A percentile compares a stretch with the other conserved stretches of the same genome.
Conservation (phyloP, 1,140 invertebrate genomes). For the Drosophila pachea region DNA sequence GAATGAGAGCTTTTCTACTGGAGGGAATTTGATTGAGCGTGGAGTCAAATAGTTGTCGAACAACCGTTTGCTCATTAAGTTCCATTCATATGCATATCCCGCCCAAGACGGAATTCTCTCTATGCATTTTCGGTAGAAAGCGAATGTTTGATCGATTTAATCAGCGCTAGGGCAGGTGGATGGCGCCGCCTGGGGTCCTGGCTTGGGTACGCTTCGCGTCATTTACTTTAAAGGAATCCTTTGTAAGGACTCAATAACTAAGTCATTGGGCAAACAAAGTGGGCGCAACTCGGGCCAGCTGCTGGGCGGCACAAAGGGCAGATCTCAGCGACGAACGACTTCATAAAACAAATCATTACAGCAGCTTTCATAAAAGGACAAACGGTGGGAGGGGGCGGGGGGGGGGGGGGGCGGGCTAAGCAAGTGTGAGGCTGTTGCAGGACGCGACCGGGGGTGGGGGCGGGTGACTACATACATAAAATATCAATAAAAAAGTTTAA, state of each 20-base stretch:
- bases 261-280: conserved; percentile 39
- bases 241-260: conserved; percentile 43
- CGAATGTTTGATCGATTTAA: conserved; percentile 28
- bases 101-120: too few relatives aligned
- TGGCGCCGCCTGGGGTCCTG: conserved; percentile 3
- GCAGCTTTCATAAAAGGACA: conserved; percentile 64
- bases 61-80: too few relatives aligned
- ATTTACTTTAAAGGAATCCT: conserved; percentile 17
- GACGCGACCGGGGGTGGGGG: neutral
- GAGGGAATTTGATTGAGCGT: too few relatives aligned
- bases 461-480: conserved; percentile 64
- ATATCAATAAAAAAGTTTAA: conserved; percentile 77
- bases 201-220: conserved; percentile 6
- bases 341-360: conserved; percentile 77
- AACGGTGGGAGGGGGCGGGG: too few relatives aligned
- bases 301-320: neutral
- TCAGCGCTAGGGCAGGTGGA: conserved; percentile 6
- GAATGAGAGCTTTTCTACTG: too few relatives aligned
- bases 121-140: neutral
- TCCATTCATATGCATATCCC: neutral
- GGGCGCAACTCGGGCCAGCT: conserved; percentile 1
- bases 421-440: neutral
- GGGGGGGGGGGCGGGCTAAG: too few relatives aligned
- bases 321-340: conserved; percentile 48
- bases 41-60: too few relatives aligned